These are phyloP conservation scores for Tapirus indicus DNA, from an alignment of 2,797 vertebrate species.

Conservation along the genomic window DNA sequence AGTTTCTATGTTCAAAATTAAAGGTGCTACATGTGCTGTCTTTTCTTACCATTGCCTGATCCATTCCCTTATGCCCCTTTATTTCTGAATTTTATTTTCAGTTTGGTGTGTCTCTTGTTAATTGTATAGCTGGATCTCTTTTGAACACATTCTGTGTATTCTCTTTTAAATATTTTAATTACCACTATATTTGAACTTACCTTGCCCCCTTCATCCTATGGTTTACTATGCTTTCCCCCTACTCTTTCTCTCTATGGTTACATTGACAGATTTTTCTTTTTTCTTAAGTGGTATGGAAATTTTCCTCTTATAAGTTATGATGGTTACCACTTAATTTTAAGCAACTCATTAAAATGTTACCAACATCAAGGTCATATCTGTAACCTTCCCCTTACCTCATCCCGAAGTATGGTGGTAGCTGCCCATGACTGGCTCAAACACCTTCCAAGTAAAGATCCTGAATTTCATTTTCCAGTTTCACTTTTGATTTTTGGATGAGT, in stretches of 20 bases:
- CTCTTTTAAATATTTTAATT: slow-evolving; percentile 27
- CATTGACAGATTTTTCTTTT: not conserved
- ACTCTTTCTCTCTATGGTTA: not conserved
- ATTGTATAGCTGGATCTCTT: not conserved
- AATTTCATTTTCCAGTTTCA: slow-evolving; percentile 4
- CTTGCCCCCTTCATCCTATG: not conserved
- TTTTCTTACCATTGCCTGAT: not conserved
- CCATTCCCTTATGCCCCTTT: not conserved
- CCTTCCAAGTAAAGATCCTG: not conserved
- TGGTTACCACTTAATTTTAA: not conserved
- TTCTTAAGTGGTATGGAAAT: not conserved
- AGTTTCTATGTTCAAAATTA: not conserved
- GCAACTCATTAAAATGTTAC: not conserved
- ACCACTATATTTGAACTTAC: not conserved
- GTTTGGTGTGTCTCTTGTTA: not conserved
- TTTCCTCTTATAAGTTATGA: not conserved
- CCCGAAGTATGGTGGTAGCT: not conserved
- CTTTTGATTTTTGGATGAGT: not conserved
- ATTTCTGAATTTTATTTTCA: not conserved
- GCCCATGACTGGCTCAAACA: not conserved
- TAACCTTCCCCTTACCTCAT: not conserved
- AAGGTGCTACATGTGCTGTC: not conserved
- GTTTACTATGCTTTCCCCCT: not conserved
- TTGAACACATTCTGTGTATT: not conserved
- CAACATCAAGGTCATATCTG: not conserved